Conservation (phyloP, 2,888 invertebrate genomes). For the Xiphydria camelus region DNA sequence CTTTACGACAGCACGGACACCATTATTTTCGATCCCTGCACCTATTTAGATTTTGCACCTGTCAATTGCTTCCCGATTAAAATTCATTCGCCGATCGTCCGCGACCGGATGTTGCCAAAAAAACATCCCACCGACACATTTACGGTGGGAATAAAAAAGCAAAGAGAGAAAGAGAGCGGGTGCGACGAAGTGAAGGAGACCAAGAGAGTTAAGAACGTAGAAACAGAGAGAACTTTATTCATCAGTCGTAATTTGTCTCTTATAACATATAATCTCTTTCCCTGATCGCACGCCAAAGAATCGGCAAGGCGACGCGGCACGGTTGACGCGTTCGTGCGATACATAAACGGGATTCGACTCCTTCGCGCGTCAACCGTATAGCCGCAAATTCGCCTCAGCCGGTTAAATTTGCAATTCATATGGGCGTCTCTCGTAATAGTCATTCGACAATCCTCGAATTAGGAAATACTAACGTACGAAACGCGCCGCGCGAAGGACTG, state of each 20-base stretch:
- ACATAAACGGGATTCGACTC: no score
- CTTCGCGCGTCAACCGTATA: no score
- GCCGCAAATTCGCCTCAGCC: no score
- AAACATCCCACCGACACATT: no score
- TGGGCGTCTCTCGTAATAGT: neutral
- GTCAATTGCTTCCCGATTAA: no score
- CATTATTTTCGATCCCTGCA: no score
- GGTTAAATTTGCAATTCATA: neutral
- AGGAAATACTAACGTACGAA: neutral
- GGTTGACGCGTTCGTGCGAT: no score
- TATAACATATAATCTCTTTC: conserved; percentile 24
- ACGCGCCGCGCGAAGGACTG: conserved; percentile 6
- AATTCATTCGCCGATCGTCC: neutral
- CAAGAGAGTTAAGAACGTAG: conserved; percentile 27
- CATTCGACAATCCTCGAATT: neutral
- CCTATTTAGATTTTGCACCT: no score
- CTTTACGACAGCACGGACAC: no score
- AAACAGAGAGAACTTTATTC: conserved; percentile 36
- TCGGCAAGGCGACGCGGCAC: conserved; percentile 4
- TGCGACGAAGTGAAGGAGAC: neutral
- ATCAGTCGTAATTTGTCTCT: conserved; percentile 29
- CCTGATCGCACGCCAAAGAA: conserved; percentile 13
- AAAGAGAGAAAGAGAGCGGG: no score
- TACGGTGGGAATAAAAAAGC: no score
- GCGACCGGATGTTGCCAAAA: no score